Conservation (phyloP, 2,797 vertebrate genomes). For the Coregonus suidteri region DNA sequence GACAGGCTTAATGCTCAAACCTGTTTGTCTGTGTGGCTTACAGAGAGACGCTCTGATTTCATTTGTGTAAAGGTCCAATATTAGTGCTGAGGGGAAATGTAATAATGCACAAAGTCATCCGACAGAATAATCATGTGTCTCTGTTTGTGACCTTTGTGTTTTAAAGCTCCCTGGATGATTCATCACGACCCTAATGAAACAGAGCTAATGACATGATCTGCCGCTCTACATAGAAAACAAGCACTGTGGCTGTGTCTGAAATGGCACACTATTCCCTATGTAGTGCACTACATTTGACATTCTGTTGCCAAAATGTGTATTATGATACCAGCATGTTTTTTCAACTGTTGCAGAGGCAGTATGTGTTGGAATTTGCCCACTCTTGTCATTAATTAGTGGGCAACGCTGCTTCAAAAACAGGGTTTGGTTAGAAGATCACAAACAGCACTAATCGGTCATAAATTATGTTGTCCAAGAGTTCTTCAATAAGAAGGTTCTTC, state of each 20-base stretch:
- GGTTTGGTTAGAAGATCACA: not conserved
- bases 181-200: conserved; percentile 13
- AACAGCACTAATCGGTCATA: conserved; percentile 1
- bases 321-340: not conserved
- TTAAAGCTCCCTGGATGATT: conserved; percentile 10
- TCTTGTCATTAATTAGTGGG: too few species aligned
- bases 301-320: not conserved
- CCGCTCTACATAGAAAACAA: not conserved
- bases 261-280: not conserved
- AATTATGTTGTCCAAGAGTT: not conserved
- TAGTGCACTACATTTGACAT: not conserved
- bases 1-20: too few species aligned
- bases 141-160: conserved; percentile 7
- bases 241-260: not conserved
- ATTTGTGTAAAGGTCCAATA: too few species aligned
- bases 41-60: too few species aligned
- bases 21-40: too few species aligned
- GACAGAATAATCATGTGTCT: not conserved
- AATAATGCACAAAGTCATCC: too few species aligned
- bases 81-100: too few species aligned
- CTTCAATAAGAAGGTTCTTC: not conserved
- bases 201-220: not conserved
- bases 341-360: not conserved
- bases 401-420: not conserved
- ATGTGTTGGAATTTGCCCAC: too few species aligned